Conservation (phyloP, 2,888 invertebrate species). For the Cerastis leucographa region DNA sequence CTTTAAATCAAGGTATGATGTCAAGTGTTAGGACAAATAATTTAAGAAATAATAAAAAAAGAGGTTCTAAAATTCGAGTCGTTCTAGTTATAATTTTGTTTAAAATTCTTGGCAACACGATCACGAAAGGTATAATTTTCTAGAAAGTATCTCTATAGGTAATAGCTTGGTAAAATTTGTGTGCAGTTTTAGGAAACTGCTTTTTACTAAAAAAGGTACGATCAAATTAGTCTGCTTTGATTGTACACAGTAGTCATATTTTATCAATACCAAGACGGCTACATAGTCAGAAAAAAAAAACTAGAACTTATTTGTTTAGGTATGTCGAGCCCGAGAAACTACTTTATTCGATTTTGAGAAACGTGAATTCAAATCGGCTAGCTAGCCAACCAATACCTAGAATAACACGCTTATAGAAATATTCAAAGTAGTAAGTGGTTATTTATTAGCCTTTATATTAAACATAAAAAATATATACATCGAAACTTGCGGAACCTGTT, state of each 20-base stretch:
- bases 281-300: neutral
- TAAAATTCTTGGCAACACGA: slow-evolving; percentile 1
- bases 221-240: neutral
- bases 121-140: neutral
- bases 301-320: neutral
- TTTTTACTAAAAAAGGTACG: neutral
- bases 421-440: neutral
- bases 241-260: neutral
- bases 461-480: neutral
- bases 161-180: neutral
- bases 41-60: neutral
- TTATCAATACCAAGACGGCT: neutral
- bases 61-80: neutral
- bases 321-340: neutral
- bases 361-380: slow-evolving; percentile 16
- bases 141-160: neutral
- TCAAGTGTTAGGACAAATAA: neutral
- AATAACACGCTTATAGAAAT: neutral
- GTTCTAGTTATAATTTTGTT: neutral
- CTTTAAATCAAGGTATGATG: slow-evolving; percentile 2
- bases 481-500: slow-evolving; percentile 28
- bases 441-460: neutral
- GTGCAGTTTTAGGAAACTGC: neutral
- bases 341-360: slow-evolving; percentile 9
- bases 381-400: neutral